A percentile compares a stretch with the other conserved stretches of the same genome.
Conservation (phyloP, 2,888 invertebrate genomes). For the Xanthorhoe designata region DNA sequence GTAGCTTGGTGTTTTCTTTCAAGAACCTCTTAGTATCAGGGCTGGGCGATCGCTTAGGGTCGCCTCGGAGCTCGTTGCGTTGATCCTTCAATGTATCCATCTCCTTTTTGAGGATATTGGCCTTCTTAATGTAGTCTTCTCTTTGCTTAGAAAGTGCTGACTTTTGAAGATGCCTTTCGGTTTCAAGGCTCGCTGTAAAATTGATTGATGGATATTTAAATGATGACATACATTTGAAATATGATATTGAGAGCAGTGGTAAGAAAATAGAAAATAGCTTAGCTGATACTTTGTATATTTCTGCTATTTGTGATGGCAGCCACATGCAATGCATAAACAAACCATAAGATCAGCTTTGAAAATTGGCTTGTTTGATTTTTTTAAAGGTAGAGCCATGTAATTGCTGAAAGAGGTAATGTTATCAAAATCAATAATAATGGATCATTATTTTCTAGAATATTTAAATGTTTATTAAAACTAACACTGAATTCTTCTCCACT, state of each 20-base stretch:
- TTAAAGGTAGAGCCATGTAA: background rate
- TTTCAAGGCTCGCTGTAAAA: slow-evolving; percentile 88
- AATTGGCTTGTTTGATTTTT: background rate
- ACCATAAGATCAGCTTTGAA: background rate
- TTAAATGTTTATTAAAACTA: background rate
- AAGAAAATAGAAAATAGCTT: slow-evolving; percentile 49
- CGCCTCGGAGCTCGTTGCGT: slow-evolving; percentile 90
- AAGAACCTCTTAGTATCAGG: slow-evolving; percentile 92
- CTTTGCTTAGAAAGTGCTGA: slow-evolving; percentile 92
- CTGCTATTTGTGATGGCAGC: slow-evolving; percentile 35
- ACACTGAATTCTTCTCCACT: background rate
- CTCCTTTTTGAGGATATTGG: slow-evolving; percentile 90
- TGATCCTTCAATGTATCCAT: slow-evolving; percentile 92
- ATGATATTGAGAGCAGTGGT: slow-evolving; percentile 45
- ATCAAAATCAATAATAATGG: background rate
- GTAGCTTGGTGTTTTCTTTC: slow-evolving; percentile 93
- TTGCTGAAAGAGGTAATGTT: background rate
- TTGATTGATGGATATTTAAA: slow-evolving; percentile 15
- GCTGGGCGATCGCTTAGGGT: slow-evolving; percentile 88
- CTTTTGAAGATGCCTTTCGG: slow-evolving; percentile 93
- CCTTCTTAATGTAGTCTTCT: slow-evolving; percentile 92
- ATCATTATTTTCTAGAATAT: background rate
- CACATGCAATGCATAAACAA: slow-evolving; percentile 28
- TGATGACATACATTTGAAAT: slow-evolving; percentile 40
- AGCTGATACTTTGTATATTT: slow-evolving; percentile 47